Evolutionary conservation across 2,113 vertebrate species (phyloP).

Genomic region (Machaerirhynchus nigripectus): DNA sequence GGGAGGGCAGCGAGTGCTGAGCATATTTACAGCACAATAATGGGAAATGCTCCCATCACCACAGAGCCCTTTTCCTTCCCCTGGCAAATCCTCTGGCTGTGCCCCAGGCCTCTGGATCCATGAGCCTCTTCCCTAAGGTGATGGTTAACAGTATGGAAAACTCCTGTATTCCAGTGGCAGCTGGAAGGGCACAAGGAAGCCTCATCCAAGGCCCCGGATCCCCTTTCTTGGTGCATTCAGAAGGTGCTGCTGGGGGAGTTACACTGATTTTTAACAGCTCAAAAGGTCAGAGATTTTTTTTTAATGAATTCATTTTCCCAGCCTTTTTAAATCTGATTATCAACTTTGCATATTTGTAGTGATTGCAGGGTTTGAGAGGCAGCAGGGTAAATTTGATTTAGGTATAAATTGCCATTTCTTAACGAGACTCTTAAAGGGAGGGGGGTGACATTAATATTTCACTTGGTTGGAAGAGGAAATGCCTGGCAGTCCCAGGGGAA

Average conservation of each 20-base stretch:
- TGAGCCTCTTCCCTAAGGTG: not conserved
- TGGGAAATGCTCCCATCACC: conserved; percentile 5
- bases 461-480: not conserved
- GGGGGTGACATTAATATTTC: not conserved
- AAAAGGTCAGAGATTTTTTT: not conserved
- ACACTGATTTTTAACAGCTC: not conserved
- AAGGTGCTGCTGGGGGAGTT: not conserved
- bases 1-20: not conserved
- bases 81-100: not conserved
- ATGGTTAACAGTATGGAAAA: not conserved
- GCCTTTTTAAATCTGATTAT: not conserved
- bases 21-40: not conserved
- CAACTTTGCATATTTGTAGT: not conserved
- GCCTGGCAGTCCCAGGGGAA: not conserved
- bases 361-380: not conserved
- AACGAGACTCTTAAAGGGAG: not conserved
- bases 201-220: not conserved
- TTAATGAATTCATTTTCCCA: not conserved
- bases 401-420: not conserved
- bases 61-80: not conserved
- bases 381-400: not conserved
- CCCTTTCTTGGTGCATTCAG: no score
- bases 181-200: not conserved
- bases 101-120: not conserved
- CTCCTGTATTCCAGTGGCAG: accelerated